These are phyloP conservation scores for Himantopus leucocephalus DNA, from an alignment of 2,113 vertebrate species.

Conservation along the genomic window DNA sequence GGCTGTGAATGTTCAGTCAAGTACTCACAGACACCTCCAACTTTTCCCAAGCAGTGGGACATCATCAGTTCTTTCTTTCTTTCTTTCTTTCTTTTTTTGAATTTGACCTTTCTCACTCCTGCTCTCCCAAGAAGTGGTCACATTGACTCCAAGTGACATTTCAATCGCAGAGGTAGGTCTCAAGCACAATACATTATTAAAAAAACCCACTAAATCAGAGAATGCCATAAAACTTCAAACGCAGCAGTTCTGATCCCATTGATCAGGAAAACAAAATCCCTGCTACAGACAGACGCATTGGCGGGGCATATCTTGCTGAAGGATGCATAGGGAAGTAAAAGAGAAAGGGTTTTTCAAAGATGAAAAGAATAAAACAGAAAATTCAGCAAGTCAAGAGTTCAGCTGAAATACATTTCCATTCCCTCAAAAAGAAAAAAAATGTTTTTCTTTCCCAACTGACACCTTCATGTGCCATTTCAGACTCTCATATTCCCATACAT, in stretches of 20 bases:
- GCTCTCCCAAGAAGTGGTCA: not conserved
- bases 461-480: not conserved
- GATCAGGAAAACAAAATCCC: not conserved
- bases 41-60: not conserved
- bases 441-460: not conserved
- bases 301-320: not conserved
- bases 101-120: not conserved
- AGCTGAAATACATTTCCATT: not conserved
- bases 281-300: not conserved
- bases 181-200: not conserved
- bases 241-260: not conserved
- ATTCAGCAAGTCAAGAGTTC: not conserved
- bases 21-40: not conserved
- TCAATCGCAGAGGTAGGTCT: not conserved
- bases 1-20: not conserved
- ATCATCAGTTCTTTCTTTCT: not conserved
- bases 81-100: not conserved
- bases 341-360: not conserved
- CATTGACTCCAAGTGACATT: constrained; percentile 9
- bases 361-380: not conserved
- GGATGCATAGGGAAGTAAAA: not conserved
- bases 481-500: not conserved
- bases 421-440: not conserved
- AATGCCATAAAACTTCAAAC: not conserved
- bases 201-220: not conserved